Evolutionary conservation across 2,797 vertebrate genomes (phyloP), one percentile per base, ranked within the genome.

Genomic region (Sebastes cheni): DNA sequence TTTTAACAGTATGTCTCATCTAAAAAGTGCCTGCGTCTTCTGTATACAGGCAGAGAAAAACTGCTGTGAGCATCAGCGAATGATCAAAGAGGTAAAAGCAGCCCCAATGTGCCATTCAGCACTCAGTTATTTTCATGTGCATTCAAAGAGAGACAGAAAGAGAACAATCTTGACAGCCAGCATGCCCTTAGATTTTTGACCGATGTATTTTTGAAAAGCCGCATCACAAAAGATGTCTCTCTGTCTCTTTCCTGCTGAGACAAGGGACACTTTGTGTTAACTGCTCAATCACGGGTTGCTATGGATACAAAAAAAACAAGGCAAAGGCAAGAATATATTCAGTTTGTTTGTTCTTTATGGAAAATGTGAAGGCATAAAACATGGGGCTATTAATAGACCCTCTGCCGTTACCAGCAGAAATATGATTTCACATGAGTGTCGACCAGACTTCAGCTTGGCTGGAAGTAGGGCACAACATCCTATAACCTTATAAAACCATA

Each of bases 291-390:
- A 75, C 2, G 3, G 27, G 93, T 94, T 93, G 84, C 93, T 87
- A 93, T 94, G 94, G 93, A 91, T 82, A 94, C 88, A 73, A 80
- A 79, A 70, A 82, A 67, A 61, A 34, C 30, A 52, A 59, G 54
- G 75, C 67, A 78, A 83, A 75, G 52, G 69, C 73, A 66, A 80
- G 61, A 77, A 68, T 72, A 80, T 67, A 77, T 81, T 75, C 69
- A 67, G 69, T 87, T 79, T 86, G 84, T 88, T 90, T 88, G 68
- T 84, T 84, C 75, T 89, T 88, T 65, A 78, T 76, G 55, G 80
- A 77, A 85, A 89, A 85, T 84, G 42, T 71, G 75, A 81, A 61
- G 67, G 67, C 65, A 85, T 81, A 81, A 88, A 90, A 83, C 60
- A 75, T 32, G 55, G 39, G 39, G 67, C 61, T 93, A 91, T 92